A percentile compares a stretch with the other conserved stretches of the same genome.
Conservation (phyloP, 30 jellyfish, hydroid and myxozoan species). For the Pseudorhiza aurosa region DNA sequence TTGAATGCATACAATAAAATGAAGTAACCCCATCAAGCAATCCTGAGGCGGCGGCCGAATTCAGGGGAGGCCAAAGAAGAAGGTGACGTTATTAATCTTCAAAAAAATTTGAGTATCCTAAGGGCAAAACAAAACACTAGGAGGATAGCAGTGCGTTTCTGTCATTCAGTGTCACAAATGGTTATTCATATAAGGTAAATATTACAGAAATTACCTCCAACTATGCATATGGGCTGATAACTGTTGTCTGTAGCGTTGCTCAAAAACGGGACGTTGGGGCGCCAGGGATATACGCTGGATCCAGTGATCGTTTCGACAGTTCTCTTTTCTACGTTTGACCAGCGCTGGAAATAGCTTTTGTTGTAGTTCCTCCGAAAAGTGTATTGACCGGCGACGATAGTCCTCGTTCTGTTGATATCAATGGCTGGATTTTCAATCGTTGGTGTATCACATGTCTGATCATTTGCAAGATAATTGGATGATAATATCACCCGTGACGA, state of each 20-base stretch:
- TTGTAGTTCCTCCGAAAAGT: conserved; percentile 72
- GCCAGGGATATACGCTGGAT: conserved; percentile 75
- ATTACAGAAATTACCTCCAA: conserved; percentile 65
- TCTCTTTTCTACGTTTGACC: conserved; percentile 76
- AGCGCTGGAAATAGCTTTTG: conserved; percentile 66
- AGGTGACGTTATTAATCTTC: too few relatives aligned
- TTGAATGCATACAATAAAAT: too few relatives aligned
- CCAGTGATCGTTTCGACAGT: conserved; percentile 75
- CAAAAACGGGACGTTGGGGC: conserved; percentile 80
- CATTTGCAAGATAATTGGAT: conserved; percentile 7
- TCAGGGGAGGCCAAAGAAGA: too few relatives aligned
- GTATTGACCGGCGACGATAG: conserved; percentile 81
- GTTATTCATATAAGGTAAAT: too few relatives aligned
- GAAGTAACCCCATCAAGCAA: too few relatives aligned
- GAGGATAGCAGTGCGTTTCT: too few relatives aligned
- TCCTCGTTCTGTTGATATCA: conserved; percentile 67
- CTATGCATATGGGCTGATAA: conserved; percentile 62
- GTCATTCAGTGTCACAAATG: too few relatives aligned
- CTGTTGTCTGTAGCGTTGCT: conserved; percentile 67
- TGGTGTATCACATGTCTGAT: conserved; percentile 47
- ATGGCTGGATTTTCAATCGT: conserved; percentile 49
- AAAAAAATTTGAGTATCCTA: too few relatives aligned
- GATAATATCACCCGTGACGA: conserved; percentile 69
- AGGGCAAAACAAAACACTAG: too few relatives aligned
- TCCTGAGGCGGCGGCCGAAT: too few relatives aligned